A percentile compares a stretch with the other conserved stretches of the same genome.
These are phyloP conservation scores for Phrynocephalus versicolor DNA, from an alignment of 2,113 vertebrate species.

Conservation along the genomic window DNA sequence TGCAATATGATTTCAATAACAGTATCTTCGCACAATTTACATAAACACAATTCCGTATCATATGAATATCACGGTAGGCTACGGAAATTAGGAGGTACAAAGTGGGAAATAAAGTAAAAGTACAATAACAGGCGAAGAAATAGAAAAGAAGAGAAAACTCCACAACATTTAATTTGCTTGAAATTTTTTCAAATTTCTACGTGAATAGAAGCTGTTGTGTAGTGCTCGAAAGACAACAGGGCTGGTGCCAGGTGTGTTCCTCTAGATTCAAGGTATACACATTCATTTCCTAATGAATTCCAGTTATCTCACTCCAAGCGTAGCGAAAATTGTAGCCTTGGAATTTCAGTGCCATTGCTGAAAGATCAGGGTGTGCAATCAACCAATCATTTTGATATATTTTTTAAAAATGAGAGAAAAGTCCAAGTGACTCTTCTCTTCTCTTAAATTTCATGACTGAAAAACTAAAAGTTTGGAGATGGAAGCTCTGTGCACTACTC, in stretches of 20 bases:
- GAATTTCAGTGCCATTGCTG: conserved; percentile 37
- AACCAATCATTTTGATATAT: too few relatives aligned
- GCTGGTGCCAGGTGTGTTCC: neutral
- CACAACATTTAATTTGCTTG: neutral
- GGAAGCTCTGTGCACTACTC: too few relatives aligned
- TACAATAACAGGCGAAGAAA: neutral
- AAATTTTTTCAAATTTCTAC: neutral
- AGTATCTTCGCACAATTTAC: too few relatives aligned
- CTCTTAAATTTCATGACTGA: too few relatives aligned
- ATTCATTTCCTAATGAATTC: neutral
- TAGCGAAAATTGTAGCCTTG: neutral
- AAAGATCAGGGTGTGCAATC: too few relatives aligned
- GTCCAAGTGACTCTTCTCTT: too few relatives aligned
- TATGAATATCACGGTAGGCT: neutral
- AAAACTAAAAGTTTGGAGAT: too few relatives aligned
- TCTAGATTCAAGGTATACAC: too few relatives aligned
- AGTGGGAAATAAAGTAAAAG: neutral
- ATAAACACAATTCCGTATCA: neutral
- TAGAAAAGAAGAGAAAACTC: neutral
- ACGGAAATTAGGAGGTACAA: neutral
- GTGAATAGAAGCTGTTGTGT: neutral
- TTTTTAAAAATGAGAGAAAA: too few relatives aligned
- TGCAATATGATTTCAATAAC: too few relatives aligned
- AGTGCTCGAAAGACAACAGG: neutral
- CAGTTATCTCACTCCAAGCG: neutral